Conservation (phyloP, 1,140 invertebrate species). For the Akabosia matsudoensis region DNA sequence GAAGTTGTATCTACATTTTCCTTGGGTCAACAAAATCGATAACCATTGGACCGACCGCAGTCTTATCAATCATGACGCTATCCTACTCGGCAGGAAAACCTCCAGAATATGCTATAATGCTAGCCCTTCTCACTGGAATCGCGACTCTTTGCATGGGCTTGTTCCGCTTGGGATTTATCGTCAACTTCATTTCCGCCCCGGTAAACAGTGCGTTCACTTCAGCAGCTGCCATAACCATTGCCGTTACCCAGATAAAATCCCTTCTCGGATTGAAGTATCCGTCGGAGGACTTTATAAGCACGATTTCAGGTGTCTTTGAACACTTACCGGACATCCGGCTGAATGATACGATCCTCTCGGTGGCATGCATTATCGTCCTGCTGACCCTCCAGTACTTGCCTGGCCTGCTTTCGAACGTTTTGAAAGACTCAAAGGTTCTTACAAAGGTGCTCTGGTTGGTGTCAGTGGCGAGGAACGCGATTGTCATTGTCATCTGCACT, state of each 20-base stretch:
- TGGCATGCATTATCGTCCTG: constrained; percentile 66
- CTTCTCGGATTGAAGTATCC: constrained; percentile 66
- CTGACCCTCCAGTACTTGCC: constrained; percentile 56
- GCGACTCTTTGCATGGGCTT: constrained; percentile 76
- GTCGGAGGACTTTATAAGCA: constrained; percentile 65
- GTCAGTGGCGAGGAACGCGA: constrained; percentile 53
- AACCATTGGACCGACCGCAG: constrained; percentile 67
- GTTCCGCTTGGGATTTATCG: constrained; percentile 77
- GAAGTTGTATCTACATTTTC: constrained; percentile 70
- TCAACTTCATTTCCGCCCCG: constrained; percentile 84
- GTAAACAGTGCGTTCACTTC: constrained; percentile 88
- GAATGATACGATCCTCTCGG: constrained; percentile 67
- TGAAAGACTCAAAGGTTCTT: not conserved
- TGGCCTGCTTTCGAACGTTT: not conserved
- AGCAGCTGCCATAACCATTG: constrained; percentile 82
- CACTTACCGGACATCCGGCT: constrained; percentile 60
- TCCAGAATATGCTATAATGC: constrained; percentile 68
- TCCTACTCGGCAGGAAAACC: constrained; percentile 61
- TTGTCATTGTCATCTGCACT: constrained; percentile 58
- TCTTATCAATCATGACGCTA: constrained; percentile 62
- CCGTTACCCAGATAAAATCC: constrained; percentile 76
- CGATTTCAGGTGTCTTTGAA: constrained; percentile 64
- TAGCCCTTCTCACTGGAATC: constrained; percentile 73
- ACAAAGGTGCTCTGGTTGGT: constrained; percentile 49
- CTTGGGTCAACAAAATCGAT: constrained; percentile 73